Conservation (phyloP, 2,113 vertebrate species). For the Tragelaphus scriptus region DNA sequence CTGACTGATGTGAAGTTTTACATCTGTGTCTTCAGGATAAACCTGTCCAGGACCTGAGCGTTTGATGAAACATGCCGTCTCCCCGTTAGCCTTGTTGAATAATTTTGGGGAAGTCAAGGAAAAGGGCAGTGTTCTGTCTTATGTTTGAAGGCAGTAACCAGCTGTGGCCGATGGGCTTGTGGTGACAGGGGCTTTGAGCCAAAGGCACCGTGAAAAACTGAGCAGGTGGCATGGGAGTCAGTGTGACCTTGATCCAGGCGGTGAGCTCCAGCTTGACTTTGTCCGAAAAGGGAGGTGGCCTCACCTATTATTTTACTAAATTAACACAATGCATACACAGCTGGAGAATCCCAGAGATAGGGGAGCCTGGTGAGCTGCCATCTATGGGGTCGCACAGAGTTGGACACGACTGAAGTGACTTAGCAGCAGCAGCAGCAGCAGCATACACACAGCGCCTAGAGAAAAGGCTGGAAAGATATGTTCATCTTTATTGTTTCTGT, state of each 20-base stretch:
- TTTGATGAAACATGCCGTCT: rapidly evolving
- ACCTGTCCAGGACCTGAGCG: too few relatives aligned
- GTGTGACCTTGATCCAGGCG: too few relatives aligned
- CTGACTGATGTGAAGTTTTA: not conserved
- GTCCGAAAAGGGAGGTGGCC: too few relatives aligned
- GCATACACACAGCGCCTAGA: too few relatives aligned
- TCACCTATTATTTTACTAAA: not conserved
- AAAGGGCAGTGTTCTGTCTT: not conserved
- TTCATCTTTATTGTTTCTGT: not conserved
- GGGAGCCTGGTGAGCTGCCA: too few relatives aligned
- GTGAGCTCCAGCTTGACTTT: not conserved
- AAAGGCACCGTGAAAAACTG: rapidly evolving
- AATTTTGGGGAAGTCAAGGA: too few relatives aligned
- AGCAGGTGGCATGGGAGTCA: not conserved
- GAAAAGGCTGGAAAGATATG: not conserved
- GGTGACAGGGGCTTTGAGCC: not conserved
- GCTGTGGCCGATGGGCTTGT: rapidly evolving
- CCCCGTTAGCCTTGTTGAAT: rapidly evolving
- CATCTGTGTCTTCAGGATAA: not conserved
- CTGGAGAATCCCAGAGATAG: too few relatives aligned
- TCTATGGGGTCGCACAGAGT: too few relatives aligned
- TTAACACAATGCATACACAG: rapidly evolving
- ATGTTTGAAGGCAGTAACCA: not conserved
- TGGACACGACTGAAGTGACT: too few relatives aligned
- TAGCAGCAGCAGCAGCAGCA: too few relatives aligned